Conservation (phyloP, 2,888 invertebrate genomes). For the Xestia xanthographa region DNA sequence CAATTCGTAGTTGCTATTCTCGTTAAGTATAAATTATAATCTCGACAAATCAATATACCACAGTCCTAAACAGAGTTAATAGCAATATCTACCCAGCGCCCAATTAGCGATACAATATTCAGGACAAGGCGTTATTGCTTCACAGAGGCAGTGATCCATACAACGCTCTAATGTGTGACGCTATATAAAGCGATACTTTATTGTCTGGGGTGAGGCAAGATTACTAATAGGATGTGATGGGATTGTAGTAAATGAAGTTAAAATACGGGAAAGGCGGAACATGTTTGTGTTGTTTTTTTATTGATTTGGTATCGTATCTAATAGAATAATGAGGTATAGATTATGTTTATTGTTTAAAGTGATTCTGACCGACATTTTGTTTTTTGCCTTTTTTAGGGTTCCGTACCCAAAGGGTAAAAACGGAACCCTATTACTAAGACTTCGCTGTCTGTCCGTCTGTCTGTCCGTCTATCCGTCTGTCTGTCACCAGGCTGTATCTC, state of each 20-base stretch:
- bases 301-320: neutral
- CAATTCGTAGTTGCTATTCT: neutral
- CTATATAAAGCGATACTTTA: conserved; percentile 1
- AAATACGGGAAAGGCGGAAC: neutral
- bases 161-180: conserved; percentile 21
- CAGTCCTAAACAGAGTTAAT: neutral
- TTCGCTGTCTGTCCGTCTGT: no score
- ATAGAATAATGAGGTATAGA: neutral
- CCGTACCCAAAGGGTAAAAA: no score
- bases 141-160: neutral
- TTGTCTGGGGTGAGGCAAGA: neutral
- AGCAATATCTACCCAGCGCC: conserved; percentile 9
- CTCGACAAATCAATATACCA: neutral
- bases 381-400: no score
- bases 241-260: neutral
- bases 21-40: neutral
- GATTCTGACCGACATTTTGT: no score
- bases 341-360: no score
- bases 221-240: conserved; percentile 22
- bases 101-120: conserved; percentile 51
- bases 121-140: conserved; percentile 35
- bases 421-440: no score
- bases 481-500: no score
- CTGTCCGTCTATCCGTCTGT: no score
- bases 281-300: neutral